Evolutionary conservation across 2,113 vertebrate genomes (phyloP).

Genomic region (Cynopterus brachyotis): DNA sequence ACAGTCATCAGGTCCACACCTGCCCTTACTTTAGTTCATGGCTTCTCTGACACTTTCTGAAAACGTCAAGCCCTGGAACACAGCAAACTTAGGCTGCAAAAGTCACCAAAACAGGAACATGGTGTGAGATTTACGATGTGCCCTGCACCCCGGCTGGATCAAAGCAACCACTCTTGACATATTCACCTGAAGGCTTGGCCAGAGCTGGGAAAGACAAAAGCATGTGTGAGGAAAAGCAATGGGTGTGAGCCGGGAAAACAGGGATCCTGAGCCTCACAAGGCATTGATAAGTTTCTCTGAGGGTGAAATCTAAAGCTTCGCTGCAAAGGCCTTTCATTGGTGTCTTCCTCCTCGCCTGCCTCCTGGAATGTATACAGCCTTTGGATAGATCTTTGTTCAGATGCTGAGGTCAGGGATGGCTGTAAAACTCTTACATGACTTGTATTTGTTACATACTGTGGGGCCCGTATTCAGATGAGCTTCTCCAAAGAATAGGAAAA

Average conservation of each 20-base stretch:
- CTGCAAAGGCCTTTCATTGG: background rate
- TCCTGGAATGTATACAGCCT: background rate
- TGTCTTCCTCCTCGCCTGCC: background rate
- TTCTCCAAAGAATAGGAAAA: background rate
- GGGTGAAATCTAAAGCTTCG: background rate
- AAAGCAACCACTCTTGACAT: background rate
- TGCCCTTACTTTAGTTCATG: background rate
- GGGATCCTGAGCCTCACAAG: background rate
- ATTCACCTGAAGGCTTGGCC: background rate
- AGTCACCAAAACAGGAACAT: background rate
- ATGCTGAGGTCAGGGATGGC: background rate
- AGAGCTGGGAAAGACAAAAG: background rate
- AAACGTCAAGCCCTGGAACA: background rate
- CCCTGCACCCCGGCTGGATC: background rate
- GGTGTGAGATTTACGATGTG: background rate
- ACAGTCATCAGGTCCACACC: background rate
- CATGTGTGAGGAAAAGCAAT: background rate
- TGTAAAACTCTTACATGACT: background rate
- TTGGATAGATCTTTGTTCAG: background rate
- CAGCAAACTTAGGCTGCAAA: background rate
- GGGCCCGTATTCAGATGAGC: background rate
- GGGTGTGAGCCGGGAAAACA: background rate
- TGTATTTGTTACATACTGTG: background rate
- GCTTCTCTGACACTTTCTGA: constrained; percentile 1
- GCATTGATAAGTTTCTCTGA: background rate